Conservation (phyloP, 2,797 vertebrate genomes). For the Dermochelys coriacea region DNA sequence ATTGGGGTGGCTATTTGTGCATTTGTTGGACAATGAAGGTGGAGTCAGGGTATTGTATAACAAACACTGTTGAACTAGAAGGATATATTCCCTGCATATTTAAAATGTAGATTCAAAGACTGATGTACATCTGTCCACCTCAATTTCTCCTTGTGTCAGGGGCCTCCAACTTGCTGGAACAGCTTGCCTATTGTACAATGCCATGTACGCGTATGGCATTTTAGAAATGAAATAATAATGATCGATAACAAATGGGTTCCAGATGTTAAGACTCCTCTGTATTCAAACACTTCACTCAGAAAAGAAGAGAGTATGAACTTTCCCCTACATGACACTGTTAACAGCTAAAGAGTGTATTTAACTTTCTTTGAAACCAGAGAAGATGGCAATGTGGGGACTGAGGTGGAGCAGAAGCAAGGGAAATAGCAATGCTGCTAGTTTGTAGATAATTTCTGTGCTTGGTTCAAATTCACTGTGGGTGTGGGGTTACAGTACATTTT, state of each 20-base stretch:
- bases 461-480: background rate
- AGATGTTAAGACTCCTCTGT: background rate
- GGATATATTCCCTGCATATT: background rate
- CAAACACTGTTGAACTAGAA: background rate
- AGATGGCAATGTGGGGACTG: background rate
- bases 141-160: background rate
- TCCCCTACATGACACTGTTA: background rate
- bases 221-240: background rate
- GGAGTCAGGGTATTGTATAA: background rate
- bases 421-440: background rate
- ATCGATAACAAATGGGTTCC: background rate
- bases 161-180: background rate
- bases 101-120: background rate
- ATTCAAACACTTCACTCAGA: background rate
- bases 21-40: background rate
- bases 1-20: background rate
- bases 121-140: background rate
- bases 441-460: background rate
- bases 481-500: background rate
- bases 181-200: background rate
- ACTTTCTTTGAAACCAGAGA: background rate
- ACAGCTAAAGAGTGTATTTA: background rate
- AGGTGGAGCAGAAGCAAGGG: background rate
- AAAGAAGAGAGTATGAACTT: background rate
- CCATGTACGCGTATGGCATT: background rate